phyloP scores from a whole-genome alignment of 2,797 vertebrate genomes.

The Aldrovandia affinis region DNA sequence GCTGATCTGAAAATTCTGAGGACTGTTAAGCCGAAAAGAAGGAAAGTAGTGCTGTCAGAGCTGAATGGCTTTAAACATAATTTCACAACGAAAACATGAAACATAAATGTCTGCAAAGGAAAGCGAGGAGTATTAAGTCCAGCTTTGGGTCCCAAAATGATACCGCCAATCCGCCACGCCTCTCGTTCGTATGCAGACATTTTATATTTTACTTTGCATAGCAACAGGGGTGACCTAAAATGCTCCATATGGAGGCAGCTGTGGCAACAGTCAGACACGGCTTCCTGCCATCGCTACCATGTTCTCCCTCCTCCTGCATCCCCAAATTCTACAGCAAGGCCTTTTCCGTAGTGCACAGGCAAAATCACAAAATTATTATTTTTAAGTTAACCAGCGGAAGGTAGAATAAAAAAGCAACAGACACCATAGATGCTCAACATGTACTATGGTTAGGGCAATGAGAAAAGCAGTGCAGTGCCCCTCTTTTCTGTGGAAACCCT shows the following conservation, averaged over 20 bases:
- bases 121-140: neutral
- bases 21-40: too few species aligned
- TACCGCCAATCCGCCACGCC: neutral
- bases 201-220: constrained; percentile 6
- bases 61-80: neutral
- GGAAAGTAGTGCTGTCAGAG: neutral
- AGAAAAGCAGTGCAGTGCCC: neutral
- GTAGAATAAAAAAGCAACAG: neutral
- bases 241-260: neutral
- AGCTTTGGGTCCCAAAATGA: neutral
- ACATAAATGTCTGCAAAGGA: neutral
- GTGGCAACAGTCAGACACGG: neutral
- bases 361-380: neutral
- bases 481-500: neutral
- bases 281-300: neutral
- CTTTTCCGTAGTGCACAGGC: neutral
- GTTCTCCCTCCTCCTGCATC: neutral
- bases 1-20: neutral
- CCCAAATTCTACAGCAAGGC: neutral
- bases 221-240: constrained; percentile 2
- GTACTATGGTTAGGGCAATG: neutral
- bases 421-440: neutral
- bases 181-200: neutral
- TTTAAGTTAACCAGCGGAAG: neutral
- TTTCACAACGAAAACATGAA: neutral